These are phyloP conservation scores for Lacanobia oleracea DNA, from an alignment of 2,888 invertebrate genomes.

Conservation along the genomic window DNA sequence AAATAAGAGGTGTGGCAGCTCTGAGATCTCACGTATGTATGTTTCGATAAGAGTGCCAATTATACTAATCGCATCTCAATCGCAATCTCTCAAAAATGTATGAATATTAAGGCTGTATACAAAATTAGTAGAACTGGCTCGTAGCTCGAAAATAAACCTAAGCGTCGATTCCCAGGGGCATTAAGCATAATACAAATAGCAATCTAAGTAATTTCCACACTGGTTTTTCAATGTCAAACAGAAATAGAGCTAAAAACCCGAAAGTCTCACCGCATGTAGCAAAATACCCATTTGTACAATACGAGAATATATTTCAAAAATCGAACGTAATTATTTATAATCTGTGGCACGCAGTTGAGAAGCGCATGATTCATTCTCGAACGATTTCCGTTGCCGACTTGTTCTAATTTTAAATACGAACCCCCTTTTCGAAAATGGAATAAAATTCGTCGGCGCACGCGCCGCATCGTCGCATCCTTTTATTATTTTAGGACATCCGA, in stretches of 20 bases:
- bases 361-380: constrained; percentile 82
- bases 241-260: constrained; percentile 32
- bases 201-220: not conserved
- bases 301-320: constrained; percentile 25
- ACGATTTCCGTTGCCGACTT: constrained; percentile 86
- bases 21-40: too few relatives aligned
- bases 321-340: constrained; percentile 51
- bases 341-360: constrained; percentile 56
- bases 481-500: constrained; percentile 86
- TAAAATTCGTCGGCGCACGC: constrained; percentile 84
- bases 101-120: too few relatives aligned
- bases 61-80: too few relatives aligned
- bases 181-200: not conserved
- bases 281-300: constrained; percentile 39
- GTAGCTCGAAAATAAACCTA: not conserved
- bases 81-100: too few relatives aligned
- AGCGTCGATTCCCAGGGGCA: not conserved
- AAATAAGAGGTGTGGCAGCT: too few relatives aligned
- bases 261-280: constrained; percentile 37
- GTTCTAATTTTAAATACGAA: constrained; percentile 87
- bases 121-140: too few relatives aligned
- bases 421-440: constrained; percentile 87
- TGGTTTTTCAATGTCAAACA: constrained; percentile 7
- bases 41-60: too few relatives aligned
- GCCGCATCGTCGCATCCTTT: constrained; percentile 77